phyloP scores from a whole-genome alignment of 2,113 vertebrate species.

The Tautogolabrus adspersus region DNA sequence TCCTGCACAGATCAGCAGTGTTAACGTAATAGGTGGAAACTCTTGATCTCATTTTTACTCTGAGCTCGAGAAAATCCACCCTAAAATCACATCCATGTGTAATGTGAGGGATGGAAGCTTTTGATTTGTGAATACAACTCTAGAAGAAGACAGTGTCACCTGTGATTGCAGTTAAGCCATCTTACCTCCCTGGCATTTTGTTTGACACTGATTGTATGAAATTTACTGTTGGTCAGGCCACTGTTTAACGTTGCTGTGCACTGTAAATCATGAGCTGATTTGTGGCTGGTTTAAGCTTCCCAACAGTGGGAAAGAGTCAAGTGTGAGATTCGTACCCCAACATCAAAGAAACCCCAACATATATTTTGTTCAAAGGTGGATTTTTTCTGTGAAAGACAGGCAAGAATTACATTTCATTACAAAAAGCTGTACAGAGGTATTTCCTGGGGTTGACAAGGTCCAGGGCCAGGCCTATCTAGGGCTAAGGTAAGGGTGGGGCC shows the following conservation, averaged over 20 bases:
- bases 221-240: constrained; percentile 61
- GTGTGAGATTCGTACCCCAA: constrained; percentile 22
- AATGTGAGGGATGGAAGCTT: constrained; percentile 11
- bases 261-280: constrained; percentile 42
- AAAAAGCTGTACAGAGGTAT: neutral
- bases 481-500: neutral
- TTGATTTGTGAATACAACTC: constrained; percentile 50
- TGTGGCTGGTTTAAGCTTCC: constrained; percentile 26
- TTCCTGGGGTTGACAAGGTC: neutral
- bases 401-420: constrained; percentile 21
- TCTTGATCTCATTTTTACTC: constrained; percentile 66
- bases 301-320: constrained; percentile 41
- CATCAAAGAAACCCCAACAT: constrained; percentile 45
- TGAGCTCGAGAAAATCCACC: constrained; percentile 46
- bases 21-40: constrained; percentile 79
- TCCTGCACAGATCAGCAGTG: constrained; percentile 82
- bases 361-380: constrained; percentile 30
- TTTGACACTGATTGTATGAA: constrained; percentile 43
- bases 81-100: constrained; percentile 46
- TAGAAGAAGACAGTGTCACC: constrained; percentile 33
- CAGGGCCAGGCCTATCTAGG: neutral
- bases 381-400: constrained; percentile 23
- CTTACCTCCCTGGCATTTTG: constrained; percentile 34
- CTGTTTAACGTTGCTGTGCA: constrained; percentile 17
- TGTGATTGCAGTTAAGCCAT: constrained; percentile 46